Conservation (phyloP, 2,797 vertebrate genomes). For the Etheostoma nigrum region DNA sequence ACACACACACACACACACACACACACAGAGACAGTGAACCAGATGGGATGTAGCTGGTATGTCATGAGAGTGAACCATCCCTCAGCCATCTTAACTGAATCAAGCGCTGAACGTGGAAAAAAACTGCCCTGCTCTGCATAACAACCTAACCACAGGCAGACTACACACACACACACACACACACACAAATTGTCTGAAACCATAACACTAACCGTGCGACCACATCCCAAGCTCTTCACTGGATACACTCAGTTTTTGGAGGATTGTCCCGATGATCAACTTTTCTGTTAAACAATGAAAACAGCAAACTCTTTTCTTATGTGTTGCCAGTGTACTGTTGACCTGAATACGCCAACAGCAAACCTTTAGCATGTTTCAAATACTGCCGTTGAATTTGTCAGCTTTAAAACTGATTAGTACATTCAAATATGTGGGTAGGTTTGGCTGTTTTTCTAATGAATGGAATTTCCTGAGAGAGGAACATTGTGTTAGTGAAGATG, state of each 20-base stretch:
- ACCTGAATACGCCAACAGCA: background rate
- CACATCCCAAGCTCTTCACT: slow-evolving; percentile 18
- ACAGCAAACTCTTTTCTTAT: background rate
- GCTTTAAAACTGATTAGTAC: background rate
- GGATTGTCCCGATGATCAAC: background rate
- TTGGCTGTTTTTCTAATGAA: background rate
- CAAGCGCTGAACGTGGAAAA: slow-evolving; percentile 31
- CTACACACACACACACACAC: slow-evolving; percentile 14
- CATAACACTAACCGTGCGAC: slow-evolving; percentile 2
- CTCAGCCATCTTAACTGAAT: slow-evolving; percentile 50
- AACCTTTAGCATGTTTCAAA: background rate
- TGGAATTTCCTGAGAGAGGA: background rate
- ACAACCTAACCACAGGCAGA: slow-evolving; percentile 36
- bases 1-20: slow-evolving; percentile 20
- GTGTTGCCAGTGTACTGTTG: slow-evolving; percentile 3
- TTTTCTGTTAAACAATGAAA: slow-evolving; percentile 13
- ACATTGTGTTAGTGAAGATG: background rate
- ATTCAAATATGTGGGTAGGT: background rate
- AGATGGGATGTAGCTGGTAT: slow-evolving; percentile 38
- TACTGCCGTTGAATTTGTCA: background rate
- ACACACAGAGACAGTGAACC: slow-evolving; percentile 2
- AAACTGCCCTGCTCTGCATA: slow-evolving; percentile 39
- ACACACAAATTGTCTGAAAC: slow-evolving; percentile 11
- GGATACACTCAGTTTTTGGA: background rate
- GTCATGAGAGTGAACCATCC: slow-evolving; percentile 33